These are phyloP conservation scores for Yponomeuta malinellus DNA, from an alignment of 2,888 invertebrate genomes.

Conservation along the genomic window DNA sequence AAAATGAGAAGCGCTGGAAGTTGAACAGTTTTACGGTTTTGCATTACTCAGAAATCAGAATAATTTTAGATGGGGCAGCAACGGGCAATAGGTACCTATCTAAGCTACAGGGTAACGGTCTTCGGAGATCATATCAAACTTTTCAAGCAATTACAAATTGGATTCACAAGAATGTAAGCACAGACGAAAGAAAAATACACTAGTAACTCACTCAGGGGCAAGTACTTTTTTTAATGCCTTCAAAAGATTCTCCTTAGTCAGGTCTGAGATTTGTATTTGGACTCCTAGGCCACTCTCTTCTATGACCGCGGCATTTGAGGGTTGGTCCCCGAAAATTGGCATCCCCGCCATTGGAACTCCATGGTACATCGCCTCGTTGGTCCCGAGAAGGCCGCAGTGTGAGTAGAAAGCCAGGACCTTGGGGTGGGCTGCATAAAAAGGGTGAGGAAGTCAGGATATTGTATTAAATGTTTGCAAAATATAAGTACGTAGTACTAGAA, in stretches of 20 bases:
- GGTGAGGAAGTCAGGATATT: neutral
- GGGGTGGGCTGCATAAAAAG: slow-evolving; percentile 64
- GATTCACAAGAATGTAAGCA: too few relatives aligned
- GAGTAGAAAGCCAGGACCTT: slow-evolving; percentile 76
- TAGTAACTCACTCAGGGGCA: slow-evolving; percentile 62
- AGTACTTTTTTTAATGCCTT: slow-evolving; percentile 72
- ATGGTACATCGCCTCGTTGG: slow-evolving; percentile 75
- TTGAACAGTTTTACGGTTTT: too few relatives aligned
- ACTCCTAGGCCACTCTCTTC: slow-evolving; percentile 74
- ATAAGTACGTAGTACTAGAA: too few relatives aligned
- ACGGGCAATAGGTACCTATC: too few relatives aligned
- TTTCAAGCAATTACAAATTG: too few relatives aligned
- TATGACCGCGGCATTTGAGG: slow-evolving; percentile 72
- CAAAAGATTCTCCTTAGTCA: slow-evolving; percentile 67
- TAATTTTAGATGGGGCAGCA: too few relatives aligned
- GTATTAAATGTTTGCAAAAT: too few relatives aligned
- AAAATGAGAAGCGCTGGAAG: too few relatives aligned
- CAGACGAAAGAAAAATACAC: neutral
- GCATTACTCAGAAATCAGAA: too few relatives aligned
- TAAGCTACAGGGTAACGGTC: too few relatives aligned
- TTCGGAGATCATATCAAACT: too few relatives aligned
- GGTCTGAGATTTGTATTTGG: slow-evolving; percentile 53
- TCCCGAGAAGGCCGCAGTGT: slow-evolving; percentile 77
- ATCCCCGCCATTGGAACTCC: slow-evolving; percentile 77
- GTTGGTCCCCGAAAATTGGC: slow-evolving; percentile 78